Conservation (phyloP, 2,797 vertebrate genomes). For the Hoplostethus atlanticus region DNA sequence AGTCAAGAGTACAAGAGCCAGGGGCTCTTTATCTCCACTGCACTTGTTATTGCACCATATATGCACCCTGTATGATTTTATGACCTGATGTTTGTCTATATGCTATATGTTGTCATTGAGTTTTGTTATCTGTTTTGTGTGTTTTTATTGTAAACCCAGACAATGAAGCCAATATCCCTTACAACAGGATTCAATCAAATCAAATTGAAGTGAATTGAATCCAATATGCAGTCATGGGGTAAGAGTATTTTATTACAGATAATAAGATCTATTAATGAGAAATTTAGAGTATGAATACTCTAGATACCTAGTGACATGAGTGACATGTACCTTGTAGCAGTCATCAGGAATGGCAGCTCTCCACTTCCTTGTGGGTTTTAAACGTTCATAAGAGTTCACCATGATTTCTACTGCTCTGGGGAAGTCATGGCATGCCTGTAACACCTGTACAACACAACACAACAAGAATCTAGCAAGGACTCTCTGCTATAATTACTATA, state of each 20-base stretch:
- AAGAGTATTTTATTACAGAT: not conserved
- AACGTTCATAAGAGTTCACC: slow-evolving; percentile 90
- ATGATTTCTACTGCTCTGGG: slow-evolving; percentile 91
- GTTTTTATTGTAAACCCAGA: no score
- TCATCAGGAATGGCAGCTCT: slow-evolving; percentile 89
- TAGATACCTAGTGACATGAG: no score
- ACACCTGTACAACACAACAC: slow-evolving; percentile 82
- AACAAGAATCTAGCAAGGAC: not conserved
- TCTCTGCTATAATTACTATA: no score
- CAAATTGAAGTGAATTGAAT: not conserved
- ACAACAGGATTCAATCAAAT: not conserved
- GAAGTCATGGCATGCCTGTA: slow-evolving; percentile 89
- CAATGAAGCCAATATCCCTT: not conserved
- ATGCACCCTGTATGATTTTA: no score
- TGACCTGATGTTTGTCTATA: no score
- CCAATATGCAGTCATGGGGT: not conserved
- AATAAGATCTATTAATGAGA: not conserved
- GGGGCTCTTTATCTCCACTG: no score
- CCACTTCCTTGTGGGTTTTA: slow-evolving; percentile 91
- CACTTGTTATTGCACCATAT: no score
- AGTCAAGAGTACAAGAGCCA: no score
- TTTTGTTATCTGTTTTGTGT: no score
- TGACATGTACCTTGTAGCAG: slow-evolving; percentile 85
- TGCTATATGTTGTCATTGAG: no score
- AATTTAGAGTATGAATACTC: not conserved